phyloP scores from a whole-genome alignment of 1,140 invertebrate species.

The Potamilus streckersoni region DNA sequence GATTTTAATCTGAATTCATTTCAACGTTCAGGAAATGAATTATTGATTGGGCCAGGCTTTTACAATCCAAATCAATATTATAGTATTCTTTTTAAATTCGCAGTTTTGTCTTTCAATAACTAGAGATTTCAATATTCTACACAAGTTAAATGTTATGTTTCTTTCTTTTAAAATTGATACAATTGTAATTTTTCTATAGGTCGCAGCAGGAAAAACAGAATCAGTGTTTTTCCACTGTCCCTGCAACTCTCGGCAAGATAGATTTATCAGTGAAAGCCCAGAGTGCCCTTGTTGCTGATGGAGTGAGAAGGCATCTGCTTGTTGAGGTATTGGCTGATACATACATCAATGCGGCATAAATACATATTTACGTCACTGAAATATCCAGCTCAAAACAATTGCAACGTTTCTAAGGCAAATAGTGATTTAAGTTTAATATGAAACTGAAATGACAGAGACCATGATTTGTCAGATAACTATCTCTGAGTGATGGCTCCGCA shows the following conservation, averaged over 20 bases:
- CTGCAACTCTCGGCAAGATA: slow-evolving; percentile 9
- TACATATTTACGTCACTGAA: background rate
- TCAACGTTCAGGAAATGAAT: too few relatives aligned
- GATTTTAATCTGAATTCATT: too few relatives aligned
- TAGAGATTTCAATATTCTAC: too few relatives aligned
- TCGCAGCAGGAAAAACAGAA: background rate
- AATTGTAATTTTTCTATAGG: background rate
- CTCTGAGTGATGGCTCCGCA: too few relatives aligned
- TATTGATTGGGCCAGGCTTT: too few relatives aligned
- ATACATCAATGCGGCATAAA: background rate
- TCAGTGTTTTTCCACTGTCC: slow-evolving; percentile 23
- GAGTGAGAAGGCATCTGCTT: slow-evolving; percentile 10
- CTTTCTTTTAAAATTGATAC: too few relatives aligned
- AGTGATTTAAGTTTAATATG: too few relatives aligned
- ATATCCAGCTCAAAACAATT: background rate
- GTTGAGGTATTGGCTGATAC: slow-evolving; percentile 11
- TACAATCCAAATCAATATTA: too few relatives aligned
- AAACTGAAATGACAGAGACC: background rate
- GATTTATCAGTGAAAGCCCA: slow-evolving; percentile 15
- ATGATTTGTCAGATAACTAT: background rate
- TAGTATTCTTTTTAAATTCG: too few relatives aligned
- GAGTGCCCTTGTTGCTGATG: slow-evolving; percentile 14
- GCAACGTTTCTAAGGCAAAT: too few relatives aligned
- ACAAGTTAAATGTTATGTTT: too few relatives aligned
- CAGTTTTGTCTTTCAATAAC: too few relatives aligned